Conservation (phyloP, 2,888 invertebrate genomes). For the Plusia festucae region DNA sequence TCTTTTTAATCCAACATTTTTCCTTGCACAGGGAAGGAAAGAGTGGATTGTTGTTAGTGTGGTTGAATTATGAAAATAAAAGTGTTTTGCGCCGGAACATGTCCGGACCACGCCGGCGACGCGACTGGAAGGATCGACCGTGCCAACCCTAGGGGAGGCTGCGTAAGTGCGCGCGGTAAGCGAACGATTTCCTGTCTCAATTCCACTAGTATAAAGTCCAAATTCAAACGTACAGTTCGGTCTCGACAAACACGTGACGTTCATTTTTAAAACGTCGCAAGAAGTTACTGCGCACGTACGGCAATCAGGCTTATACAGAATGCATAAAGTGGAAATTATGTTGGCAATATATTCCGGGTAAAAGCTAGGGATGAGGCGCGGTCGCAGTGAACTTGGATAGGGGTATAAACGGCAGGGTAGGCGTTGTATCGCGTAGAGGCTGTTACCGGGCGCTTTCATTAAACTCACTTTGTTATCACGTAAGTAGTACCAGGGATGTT, state of each 20-base stretch:
- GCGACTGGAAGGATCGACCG: constrained; percentile 88
- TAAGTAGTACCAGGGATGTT: constrained; percentile 43
- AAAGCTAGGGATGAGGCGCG: constrained; percentile 79
- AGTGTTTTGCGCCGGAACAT: constrained; percentile 73
- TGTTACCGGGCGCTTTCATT: constrained; percentile 78
- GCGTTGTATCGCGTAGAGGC: constrained; percentile 77
- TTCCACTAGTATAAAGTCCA: constrained; percentile 61
- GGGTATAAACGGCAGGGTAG: constrained; percentile 75
- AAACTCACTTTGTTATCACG: constrained; percentile 73
- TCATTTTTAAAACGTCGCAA: constrained; percentile 67
- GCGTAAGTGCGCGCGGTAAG: constrained; percentile 77
- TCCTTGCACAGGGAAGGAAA: constrained; percentile 82
- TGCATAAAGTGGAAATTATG: constrained; percentile 62
- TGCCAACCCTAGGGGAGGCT: constrained; percentile 87
- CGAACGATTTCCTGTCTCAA: constrained; percentile 62
- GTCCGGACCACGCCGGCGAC: constrained; percentile 85
- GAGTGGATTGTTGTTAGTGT: constrained; percentile 75
- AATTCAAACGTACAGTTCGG: constrained; percentile 58
- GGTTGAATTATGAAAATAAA: constrained; percentile 65
- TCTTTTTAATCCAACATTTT: constrained; percentile 70
- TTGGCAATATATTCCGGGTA: constrained; percentile 56
- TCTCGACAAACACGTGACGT: constrained; percentile 67
- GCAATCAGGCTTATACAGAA: constrained; percentile 59
- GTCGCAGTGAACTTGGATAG: constrained; percentile 76
- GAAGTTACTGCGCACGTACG: constrained; percentile 46